phyloP scores from a whole-genome alignment of 2,113 vertebrate genomes.

The Dermatemys mawii region DNA sequence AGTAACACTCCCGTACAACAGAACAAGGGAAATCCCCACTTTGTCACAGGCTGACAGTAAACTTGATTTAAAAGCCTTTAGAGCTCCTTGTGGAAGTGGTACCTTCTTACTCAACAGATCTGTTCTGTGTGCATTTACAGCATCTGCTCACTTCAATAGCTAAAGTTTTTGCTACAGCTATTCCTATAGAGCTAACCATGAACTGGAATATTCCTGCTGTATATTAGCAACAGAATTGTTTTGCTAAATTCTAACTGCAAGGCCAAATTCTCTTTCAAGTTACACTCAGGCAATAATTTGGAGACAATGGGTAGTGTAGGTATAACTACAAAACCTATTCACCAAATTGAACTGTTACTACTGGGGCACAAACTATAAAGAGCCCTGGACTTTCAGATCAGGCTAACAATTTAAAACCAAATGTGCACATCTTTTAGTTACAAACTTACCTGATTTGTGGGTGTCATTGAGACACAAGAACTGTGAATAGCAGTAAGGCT shows the following conservation, averaged over 20 bases:
- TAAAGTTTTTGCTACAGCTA: too few species aligned
- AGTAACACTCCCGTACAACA: too few species aligned
- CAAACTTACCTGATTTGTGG: fast-evolving
- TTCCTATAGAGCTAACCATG: fast-evolving
- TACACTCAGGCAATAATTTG: fast-evolving
- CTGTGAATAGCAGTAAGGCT: not conserved
- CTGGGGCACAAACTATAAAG: not conserved
- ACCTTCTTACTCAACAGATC: fast-evolving
- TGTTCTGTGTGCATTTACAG: fast-evolving
- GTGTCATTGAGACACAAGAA: not conserved
- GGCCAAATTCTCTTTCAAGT: not conserved
- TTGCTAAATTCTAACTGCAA: fast-evolving
- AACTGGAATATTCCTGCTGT: not conserved
- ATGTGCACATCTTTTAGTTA: not conserved
- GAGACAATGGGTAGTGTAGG: not conserved
- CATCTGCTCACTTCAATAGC: not conserved
- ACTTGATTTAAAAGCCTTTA: not conserved
- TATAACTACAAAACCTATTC: not conserved
- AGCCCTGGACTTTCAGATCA: not conserved
- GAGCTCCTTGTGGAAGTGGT: not conserved
- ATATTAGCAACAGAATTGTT: not conserved
- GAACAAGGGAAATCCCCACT: too few species aligned
- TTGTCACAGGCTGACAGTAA: fast-evolving
- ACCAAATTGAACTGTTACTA: not conserved
- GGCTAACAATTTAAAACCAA: not conserved